Percentiles rank a stretch among this genome's conserved stretches.
Conservation (phyloP, 2,888 invertebrate species). For the Dugesia japonica region DNA sequence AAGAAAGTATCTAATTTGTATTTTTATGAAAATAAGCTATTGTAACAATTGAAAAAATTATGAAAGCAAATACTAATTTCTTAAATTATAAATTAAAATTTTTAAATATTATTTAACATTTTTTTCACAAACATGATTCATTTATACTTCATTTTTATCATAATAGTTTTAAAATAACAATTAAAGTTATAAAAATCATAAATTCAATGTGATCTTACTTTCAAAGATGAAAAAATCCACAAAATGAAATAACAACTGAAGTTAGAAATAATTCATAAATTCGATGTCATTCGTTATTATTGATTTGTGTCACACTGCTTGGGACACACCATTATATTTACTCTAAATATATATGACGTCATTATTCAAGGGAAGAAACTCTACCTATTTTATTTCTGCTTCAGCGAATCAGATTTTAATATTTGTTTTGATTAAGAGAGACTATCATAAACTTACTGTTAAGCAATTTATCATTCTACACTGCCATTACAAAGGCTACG, state of each 20-base stretch:
- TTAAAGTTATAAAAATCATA: no score
- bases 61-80: no score
- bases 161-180: no score
- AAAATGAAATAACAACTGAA: background rate
- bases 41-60: no score
- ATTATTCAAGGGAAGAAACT: slow-evolving; percentile 20
- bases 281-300: slow-evolving; percentile 21
- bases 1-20: no score
- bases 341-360: slow-evolving; percentile 12
- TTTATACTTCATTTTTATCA: no score
- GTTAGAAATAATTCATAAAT: slow-evolving; percentile 15
- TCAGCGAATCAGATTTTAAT: background rate
- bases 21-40: no score
- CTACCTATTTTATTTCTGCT: slow-evolving; percentile 20
- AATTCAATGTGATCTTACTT: background rate
- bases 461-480: background rate
- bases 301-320: slow-evolving; percentile 16
- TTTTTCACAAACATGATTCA: no score
- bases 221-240: slow-evolving; percentile 3
- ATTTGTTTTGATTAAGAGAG: slow-evolving; percentile 6
- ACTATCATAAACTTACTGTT: background rate
- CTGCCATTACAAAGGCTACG: background rate
- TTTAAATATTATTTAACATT: no score
- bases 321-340: slow-evolving; percentile 20
- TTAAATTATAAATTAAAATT: no score